A percentile compares a stretch with the other conserved stretches of the same genome.
phyloP scores from a whole-genome alignment of 2,888 invertebrate genomes.

The Folsomia candida region DNA sequence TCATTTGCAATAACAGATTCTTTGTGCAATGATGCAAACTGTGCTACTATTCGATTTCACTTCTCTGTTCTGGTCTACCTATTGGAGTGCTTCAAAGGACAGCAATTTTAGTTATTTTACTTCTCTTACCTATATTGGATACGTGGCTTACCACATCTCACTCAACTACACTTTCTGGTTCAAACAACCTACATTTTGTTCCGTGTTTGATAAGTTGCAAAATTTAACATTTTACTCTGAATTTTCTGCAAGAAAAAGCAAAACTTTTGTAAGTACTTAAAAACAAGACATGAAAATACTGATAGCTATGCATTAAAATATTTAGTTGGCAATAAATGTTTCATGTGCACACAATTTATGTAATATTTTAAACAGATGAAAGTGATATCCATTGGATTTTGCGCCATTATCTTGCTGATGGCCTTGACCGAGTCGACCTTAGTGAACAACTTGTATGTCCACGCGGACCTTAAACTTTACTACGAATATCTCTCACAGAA shows the following conservation, averaged over 20 bases:
- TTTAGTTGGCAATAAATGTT: too few relatives aligned
- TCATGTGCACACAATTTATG: too few relatives aligned
- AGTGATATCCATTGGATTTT: slow-evolving; percentile 15
- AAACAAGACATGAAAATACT: not conserved
- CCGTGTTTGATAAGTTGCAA: slow-evolving; percentile 31
- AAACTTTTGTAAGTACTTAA: slow-evolving; percentile 15
- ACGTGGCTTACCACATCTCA: slow-evolving; percentile 30
- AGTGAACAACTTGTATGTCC: slow-evolving; percentile 28
- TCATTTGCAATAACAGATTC: slow-evolving; percentile 12
- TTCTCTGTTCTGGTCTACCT: slow-evolving; percentile 25
- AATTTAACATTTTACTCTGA: slow-evolving; percentile 35
- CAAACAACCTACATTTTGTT: slow-evolving; percentile 25
- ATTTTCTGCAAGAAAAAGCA: slow-evolving; percentile 3
- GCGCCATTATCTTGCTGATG: slow-evolving; percentile 23
- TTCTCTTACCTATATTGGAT: slow-evolving; percentile 24
- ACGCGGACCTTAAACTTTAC: slow-evolving; percentile 19
- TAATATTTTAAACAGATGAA: slow-evolving; percentile 31
- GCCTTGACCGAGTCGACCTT: slow-evolving; percentile 32
- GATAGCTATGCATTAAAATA: too few relatives aligned
- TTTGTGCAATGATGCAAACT: slow-evolving; percentile 29
- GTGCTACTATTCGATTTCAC: slow-evolving; percentile 30
- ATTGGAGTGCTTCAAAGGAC: slow-evolving; percentile 6
- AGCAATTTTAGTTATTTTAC: slow-evolving; percentile 30
- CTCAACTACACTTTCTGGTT: slow-evolving; percentile 34
- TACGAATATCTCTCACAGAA: slow-evolving; percentile 25